phyloP scores from a whole-genome alignment of 2,113 vertebrate species.

The Eulacestoma nigropectus region DNA sequence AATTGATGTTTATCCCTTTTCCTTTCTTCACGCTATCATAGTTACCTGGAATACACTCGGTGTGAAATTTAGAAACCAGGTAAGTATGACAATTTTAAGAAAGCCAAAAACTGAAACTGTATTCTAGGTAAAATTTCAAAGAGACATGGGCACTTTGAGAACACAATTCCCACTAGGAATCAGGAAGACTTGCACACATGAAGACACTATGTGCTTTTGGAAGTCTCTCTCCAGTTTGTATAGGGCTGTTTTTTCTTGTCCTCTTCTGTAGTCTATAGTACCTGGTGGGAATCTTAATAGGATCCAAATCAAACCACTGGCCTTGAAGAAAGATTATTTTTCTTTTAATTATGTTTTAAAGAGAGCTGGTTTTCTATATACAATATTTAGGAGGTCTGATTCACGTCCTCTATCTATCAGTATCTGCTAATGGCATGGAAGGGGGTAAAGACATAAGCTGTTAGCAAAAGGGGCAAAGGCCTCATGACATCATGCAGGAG shows the following conservation, averaged over 20 bases:
- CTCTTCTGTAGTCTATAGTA: neutral
- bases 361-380: neutral
- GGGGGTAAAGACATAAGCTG: neutral
- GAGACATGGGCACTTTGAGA: neutral
- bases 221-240: neutral
- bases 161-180: neutral
- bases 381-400: neutral
- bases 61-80: neutral
- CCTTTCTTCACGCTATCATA: neutral
- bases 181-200: neutral
- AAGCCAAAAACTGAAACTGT: neutral
- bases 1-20: neutral
- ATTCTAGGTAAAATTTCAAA: neutral
- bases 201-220: neutral
- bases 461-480: neutral
- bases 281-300: neutral
- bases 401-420: neutral
- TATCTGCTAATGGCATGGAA: neutral
- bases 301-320: neutral
- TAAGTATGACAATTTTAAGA: neutral
- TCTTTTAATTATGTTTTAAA: neutral
- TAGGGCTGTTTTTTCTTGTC: neutral
- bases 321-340: neutral
- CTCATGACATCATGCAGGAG: fast-evolving
- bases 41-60: neutral